Conservation (phyloP, 2,797 vertebrate genomes). For the Ammospiza maritima region DNA sequence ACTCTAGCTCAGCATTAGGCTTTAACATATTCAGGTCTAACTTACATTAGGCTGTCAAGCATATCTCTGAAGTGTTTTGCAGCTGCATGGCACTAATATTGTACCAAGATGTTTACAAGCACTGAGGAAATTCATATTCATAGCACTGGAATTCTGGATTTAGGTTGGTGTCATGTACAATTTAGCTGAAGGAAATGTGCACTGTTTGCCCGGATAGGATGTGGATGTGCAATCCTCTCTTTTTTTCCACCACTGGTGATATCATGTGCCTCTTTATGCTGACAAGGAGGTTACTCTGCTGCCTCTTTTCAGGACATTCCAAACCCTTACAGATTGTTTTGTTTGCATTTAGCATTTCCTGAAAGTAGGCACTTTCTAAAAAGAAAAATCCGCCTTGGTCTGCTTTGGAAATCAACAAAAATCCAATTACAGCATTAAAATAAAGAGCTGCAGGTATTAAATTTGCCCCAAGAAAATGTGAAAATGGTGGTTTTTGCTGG, state of each 20-base stretch:
- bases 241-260: neutral
- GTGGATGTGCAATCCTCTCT: neutral
- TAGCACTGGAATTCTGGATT: slow-evolving; percentile 17
- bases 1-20: neutral
- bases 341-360: neutral
- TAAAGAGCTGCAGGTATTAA: neutral
- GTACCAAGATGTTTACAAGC: slow-evolving; percentile 58
- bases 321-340: neutral
- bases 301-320: neutral
- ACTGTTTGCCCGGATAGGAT: neutral
- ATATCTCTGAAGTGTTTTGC: slow-evolving; percentile 8
- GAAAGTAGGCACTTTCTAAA: neutral
- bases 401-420: neutral
- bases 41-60: neutral
- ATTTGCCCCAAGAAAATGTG: neutral
- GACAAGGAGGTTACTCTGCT: neutral
- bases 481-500: neutral
- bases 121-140: slow-evolving; percentile 16
- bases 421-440: neutral
- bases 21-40: neutral
- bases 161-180: slow-evolving; percentile 6
- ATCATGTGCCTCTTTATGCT: neutral
- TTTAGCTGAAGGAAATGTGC: neutral
- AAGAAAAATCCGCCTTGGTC: neutral
- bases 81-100: slow-evolving; percentile 2